Evolutionary conservation across 2,113 vertebrate species (phyloP).

Genomic region (Scalopus aquaticus): DNA sequence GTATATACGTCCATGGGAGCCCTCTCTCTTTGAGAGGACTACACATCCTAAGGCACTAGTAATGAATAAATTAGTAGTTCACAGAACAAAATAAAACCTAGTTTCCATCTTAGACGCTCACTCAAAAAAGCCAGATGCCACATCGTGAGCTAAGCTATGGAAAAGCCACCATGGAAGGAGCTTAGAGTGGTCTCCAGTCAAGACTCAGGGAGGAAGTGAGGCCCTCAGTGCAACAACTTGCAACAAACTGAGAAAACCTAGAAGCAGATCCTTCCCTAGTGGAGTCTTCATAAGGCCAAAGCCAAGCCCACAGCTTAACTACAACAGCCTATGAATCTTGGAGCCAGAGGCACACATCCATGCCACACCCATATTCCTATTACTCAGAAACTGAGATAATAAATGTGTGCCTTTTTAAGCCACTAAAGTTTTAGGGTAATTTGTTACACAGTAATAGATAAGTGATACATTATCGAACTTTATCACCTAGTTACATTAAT

Average conservation of each 20-base stretch:
- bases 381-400: background rate
- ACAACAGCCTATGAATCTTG: background rate
- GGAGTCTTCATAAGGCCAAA: background rate
- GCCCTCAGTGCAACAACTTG: background rate
- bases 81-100: background rate
- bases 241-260: background rate
- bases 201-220: background rate
- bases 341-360: background rate
- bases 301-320: background rate
- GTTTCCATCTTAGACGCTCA: background rate
- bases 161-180: background rate
- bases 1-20: background rate
- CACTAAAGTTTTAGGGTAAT: background rate
- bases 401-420: background rate
- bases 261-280: background rate
- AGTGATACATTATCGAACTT: background rate
- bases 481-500: conserved; percentile 22
- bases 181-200: background rate
- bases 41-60: background rate
- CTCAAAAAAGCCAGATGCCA: conserved; percentile 6
- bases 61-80: background rate
- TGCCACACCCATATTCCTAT: background rate
- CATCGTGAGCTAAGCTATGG: background rate
- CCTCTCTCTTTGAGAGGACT: background rate
- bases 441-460: background rate